Percentiles rank a stretch among this genome's conserved stretches.
These are phyloP conservation scores for Podiceps cristatus DNA, from an alignment of 2,113 vertebrate genomes.

Conservation along the genomic window DNA sequence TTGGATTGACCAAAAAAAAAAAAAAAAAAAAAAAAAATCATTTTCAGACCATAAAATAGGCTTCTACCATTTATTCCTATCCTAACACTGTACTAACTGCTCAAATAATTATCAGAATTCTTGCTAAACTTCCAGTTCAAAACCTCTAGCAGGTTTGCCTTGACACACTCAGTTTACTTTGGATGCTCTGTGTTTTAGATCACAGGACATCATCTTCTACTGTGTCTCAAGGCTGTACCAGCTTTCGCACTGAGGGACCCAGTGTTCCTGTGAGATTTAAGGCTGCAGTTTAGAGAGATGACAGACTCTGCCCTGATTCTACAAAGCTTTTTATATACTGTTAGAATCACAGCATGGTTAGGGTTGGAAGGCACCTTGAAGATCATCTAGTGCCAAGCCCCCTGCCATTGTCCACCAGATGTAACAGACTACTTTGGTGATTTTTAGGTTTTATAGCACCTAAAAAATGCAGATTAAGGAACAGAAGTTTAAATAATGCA, in stretches of 20 bases:
- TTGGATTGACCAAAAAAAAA: not conserved
- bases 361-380: no score
- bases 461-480: not conserved
- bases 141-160: not conserved
- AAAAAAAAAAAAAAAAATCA: not conserved
- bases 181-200: not conserved
- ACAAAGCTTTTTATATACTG: not conserved
- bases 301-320: not conserved
- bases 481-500: not conserved
- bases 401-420: no score
- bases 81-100: not conserved
- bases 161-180: not conserved
- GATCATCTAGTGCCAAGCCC: no score
- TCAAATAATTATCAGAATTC: not conserved
- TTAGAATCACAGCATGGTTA: no score
- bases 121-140: not conserved
- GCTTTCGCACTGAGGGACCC: not conserved
- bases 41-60: not conserved
- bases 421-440: not conserved
- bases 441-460: not conserved
- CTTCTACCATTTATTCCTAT: not conserved
- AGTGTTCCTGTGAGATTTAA: not conserved
- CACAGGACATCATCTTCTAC: not conserved
- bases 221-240: not conserved
- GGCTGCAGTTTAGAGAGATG: not conserved